Evolutionary conservation across 1,140 invertebrate genomes (phyloP).

Genomic region (Temnothorax longispinosus): DNA sequence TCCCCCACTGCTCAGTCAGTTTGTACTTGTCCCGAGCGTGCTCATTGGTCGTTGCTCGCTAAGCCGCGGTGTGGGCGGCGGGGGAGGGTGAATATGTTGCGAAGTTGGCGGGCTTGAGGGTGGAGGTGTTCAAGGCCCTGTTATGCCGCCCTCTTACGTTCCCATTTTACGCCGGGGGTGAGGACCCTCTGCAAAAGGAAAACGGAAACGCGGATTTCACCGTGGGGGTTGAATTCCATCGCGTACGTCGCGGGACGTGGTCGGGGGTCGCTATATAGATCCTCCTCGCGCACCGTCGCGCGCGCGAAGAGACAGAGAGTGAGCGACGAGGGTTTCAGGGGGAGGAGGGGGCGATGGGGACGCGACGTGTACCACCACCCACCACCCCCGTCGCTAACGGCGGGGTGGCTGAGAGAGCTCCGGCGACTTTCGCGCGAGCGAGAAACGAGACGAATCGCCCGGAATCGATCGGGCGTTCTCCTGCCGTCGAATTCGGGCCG

Average conservation of each 20-base stretch:
- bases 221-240: no score
- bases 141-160: slow-evolving; percentile 26
- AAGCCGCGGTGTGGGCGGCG: neutral
- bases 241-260: no score
- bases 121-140: slow-evolving; percentile 12
- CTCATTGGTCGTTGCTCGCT: slow-evolving; percentile 51
- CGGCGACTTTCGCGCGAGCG: neutral
- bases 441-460: neutral
- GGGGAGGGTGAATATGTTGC: neutral
- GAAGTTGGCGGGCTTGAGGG: slow-evolving; percentile 23
- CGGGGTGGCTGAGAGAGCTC: neutral
- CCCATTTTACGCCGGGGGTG: slow-evolving; percentile 43
- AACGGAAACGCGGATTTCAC: neutral
- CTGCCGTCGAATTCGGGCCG: neutral
- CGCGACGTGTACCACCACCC: neutral
- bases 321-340: neutral
- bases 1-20: slow-evolving; percentile 2
- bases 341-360: no score
- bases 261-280: no score
- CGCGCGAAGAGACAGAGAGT: neutral
- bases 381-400: neutral
- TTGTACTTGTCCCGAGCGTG: slow-evolving; percentile 38
- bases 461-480: slow-evolving; percentile 25
- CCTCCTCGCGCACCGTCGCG: neutral
- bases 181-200: slow-evolving; percentile 31